Evolutionary conservation across 2,888 invertebrate species (phyloP).

Genomic region (Deladenus siricidicola): DNA sequence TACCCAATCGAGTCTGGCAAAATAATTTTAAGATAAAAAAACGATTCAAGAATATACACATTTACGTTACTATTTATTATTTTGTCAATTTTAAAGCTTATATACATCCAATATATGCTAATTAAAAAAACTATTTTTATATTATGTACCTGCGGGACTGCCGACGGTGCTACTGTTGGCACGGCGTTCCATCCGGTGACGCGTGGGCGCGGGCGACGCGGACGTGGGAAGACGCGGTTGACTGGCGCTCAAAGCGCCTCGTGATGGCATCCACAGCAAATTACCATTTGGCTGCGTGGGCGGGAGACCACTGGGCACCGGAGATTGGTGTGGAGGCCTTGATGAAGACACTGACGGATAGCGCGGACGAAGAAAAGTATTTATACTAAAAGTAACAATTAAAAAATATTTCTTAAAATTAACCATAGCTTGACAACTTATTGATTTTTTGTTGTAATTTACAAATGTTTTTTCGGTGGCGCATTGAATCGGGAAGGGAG

Average conservation of each 20-base stretch:
- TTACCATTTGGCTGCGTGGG: background rate
- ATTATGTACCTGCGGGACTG: background rate
- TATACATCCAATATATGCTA: background rate
- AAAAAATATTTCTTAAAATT: too few species aligned
- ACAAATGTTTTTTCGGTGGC: too few species aligned
- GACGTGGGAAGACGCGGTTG: conserved; percentile 5
- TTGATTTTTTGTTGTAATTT: too few species aligned
- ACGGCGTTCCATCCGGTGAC: conserved; percentile 1
- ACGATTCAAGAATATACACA: background rate
- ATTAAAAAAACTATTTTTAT: background rate
- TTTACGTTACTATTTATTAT: background rate
- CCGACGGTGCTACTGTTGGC: conserved; percentile 12
- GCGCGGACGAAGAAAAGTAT: conserved; percentile 21
- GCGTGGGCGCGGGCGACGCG: conserved; percentile 2
- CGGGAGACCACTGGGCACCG: background rate
- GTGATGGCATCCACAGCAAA: too few species aligned
- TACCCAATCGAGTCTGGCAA: background rate
- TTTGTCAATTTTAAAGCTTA: background rate
- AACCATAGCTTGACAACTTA: too few species aligned
- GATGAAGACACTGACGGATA: conserved; percentile 6
- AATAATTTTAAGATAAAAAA: too few species aligned
- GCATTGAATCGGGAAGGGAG: too few species aligned
- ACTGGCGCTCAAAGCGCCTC: conserved; percentile 2
- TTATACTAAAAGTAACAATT: conserved; percentile 19
- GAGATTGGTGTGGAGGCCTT: background rate